Conservation (phyloP, 2,113 vertebrate species). For the Seriola rivoliana region DNA sequence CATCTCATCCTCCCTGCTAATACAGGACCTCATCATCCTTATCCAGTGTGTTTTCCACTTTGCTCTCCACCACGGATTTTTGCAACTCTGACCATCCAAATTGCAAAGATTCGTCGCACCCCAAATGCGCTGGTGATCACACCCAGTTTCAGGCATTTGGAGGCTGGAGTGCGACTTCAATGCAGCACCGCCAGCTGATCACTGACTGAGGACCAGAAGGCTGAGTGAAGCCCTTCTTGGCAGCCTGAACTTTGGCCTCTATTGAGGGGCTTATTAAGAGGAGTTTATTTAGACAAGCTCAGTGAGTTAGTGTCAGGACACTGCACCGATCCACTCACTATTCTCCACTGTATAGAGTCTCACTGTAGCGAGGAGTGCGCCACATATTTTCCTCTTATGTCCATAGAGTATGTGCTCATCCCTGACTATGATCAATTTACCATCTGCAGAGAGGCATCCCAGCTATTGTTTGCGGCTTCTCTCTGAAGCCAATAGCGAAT, state of each 20-base stretch:
- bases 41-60: background rate
- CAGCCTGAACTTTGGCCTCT: conserved; percentile 8
- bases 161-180: background rate
- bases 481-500: conserved; percentile 57
- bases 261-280: background rate
- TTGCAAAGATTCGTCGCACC: background rate
- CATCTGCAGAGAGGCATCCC: conserved; percentile 37
- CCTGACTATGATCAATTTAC: conserved; percentile 54
- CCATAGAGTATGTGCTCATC: conserved; percentile 30
- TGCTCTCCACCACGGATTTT: background rate
- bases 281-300: conserved; percentile 15
- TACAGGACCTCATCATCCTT: background rate
- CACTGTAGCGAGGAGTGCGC: background rate
- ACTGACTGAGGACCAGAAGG: background rate
- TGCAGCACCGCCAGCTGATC: background rate
- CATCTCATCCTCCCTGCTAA: background rate
- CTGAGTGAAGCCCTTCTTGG: background rate
- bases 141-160: background rate
- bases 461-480: conserved; percentile 40
- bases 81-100: background rate
- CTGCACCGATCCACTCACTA: conserved; percentile 10
- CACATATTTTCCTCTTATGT: conserved; percentile 36
- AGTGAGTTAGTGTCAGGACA: conserved; percentile 6
- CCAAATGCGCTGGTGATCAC: background rate
- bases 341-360: conserved; percentile 12